Conservation (phyloP, 2,797 vertebrate species). For the Sebastes matsubarae region DNA sequence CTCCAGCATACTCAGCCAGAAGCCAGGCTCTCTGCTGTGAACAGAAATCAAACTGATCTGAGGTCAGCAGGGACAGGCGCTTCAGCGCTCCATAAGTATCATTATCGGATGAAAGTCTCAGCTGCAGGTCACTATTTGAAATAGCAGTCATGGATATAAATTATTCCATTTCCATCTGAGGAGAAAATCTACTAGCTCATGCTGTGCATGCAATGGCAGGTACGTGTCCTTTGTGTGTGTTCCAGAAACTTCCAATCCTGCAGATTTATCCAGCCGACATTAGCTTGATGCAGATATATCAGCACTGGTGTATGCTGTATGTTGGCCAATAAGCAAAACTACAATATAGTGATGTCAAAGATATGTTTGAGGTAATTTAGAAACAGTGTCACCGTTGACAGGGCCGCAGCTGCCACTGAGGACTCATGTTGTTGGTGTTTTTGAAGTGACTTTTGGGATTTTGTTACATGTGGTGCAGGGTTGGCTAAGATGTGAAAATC, state of each 20-base stretch:
- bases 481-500: no score
- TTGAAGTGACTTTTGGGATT: not conserved
- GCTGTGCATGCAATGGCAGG: not conserved
- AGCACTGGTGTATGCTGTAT: not conserved
- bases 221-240: not conserved
- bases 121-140: constrained; percentile 24
- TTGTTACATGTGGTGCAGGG: not conserved
- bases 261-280: not conserved
- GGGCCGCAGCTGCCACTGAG: not conserved
- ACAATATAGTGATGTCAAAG: no score
- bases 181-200: not conserved
- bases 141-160: constrained; percentile 5
- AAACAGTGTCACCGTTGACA: not conserved
- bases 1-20: not conserved
- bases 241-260: not conserved
- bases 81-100: not conserved
- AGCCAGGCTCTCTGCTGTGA: constrained; percentile 1
- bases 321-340: not conserved
- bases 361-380: no score
- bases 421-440: not conserved
- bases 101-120: constrained; percentile 27
- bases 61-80: constrained; percentile 18
- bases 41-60: constrained; percentile 32
- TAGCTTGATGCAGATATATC: no score
- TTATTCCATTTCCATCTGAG: constrained; percentile 6